A percentile compares a stretch with the other conserved stretches of the same genome.
These are phyloP conservation scores for Punctoribates punctum DNA, from an alignment of 2,888 invertebrate species.

Conservation along the genomic window DNA sequence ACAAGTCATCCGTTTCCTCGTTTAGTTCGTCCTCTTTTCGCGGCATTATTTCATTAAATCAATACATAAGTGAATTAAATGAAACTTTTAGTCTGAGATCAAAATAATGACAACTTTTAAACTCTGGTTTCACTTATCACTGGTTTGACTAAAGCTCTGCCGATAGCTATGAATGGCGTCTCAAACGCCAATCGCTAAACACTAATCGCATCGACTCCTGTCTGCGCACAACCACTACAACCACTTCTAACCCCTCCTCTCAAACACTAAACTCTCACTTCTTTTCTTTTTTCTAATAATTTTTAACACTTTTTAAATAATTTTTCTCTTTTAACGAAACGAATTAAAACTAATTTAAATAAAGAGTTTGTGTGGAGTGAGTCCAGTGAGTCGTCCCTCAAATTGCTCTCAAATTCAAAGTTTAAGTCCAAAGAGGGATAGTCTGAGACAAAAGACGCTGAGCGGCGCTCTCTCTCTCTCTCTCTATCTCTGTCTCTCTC, in stretches of 20 bases:
- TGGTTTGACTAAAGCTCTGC: background rate
- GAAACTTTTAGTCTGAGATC: background rate
- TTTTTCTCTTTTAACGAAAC: too few relatives aligned
- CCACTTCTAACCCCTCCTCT: background rate
- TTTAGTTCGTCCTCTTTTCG: conserved; percentile 23
- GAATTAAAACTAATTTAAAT: too few relatives aligned
- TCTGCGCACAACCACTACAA: background rate
- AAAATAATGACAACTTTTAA: conserved; percentile 21
- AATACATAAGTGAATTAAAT: background rate
- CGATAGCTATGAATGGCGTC: conserved; percentile 10
- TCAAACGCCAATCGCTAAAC: background rate
- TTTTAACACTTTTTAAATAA: too few relatives aligned
- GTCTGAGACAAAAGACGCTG: background rate
- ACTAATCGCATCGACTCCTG: background rate
- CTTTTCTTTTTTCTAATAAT: too few relatives aligned
- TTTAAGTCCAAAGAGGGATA: too few relatives aligned
- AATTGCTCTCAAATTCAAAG: too few relatives aligned
- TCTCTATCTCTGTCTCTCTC: background rate
- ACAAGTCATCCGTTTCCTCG: background rate
- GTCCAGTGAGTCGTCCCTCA: too few relatives aligned
- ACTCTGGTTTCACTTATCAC: conserved; percentile 24
- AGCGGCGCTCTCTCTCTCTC: conserved; percentile 1
- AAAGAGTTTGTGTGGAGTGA: too few relatives aligned
- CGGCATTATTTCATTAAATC: conserved; percentile 16
- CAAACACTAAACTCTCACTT: too few relatives aligned